Evolutionary conservation across 2,113 vertebrate species (phyloP).

Genomic region (Paramisgurnus dabryanus): DNA sequence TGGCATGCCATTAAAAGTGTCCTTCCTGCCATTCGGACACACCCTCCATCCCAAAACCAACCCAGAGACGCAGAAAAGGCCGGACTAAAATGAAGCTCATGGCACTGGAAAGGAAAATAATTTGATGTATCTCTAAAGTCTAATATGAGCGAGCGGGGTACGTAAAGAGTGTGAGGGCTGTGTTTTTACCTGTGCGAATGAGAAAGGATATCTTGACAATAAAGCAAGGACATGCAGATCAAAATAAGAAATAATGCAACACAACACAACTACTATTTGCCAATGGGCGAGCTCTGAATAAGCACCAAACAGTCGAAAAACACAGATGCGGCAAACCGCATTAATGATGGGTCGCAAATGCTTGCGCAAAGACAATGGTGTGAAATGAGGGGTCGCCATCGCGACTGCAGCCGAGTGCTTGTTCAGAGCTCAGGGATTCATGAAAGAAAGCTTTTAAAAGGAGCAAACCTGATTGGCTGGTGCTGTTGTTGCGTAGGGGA

Average conservation of each 20-base stretch:
- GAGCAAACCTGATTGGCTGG: slow-evolving; percentile 99
- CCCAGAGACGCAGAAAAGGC: not conserved
- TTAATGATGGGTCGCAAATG: too few relatives aligned
- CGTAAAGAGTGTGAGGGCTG: too few relatives aligned
- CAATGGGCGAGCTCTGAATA: slow-evolving; percentile 98
- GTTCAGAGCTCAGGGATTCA: slow-evolving; percentile 96
- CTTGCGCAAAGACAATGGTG: too few relatives aligned
- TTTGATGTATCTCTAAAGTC: too few relatives aligned
- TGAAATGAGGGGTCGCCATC: not conserved
- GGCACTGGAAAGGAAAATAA: not conserved
- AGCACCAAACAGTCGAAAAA: slow-evolving; percentile 74
- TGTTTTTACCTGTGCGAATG: slow-evolving; percentile 58
- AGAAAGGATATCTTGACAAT: slow-evolving; percentile 66
- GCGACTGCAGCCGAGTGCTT: slow-evolving; percentile 65
- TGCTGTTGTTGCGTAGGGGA: slow-evolving; percentile 99
- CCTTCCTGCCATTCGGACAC: not conserved
- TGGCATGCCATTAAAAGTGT: too few relatives aligned
- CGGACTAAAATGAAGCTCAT: not conserved
- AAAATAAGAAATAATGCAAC: slow-evolving; percentile 84
- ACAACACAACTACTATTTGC: slow-evolving; percentile 84
- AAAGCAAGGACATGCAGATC: slow-evolving; percentile 65
- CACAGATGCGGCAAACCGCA: too few relatives aligned
- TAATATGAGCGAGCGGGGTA: too few relatives aligned
- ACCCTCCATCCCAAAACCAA: not conserved
- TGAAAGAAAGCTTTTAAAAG: slow-evolving; percentile 99